Conservation (phyloP, 2,113 vertebrate species). For the Columba janthina region DNA sequence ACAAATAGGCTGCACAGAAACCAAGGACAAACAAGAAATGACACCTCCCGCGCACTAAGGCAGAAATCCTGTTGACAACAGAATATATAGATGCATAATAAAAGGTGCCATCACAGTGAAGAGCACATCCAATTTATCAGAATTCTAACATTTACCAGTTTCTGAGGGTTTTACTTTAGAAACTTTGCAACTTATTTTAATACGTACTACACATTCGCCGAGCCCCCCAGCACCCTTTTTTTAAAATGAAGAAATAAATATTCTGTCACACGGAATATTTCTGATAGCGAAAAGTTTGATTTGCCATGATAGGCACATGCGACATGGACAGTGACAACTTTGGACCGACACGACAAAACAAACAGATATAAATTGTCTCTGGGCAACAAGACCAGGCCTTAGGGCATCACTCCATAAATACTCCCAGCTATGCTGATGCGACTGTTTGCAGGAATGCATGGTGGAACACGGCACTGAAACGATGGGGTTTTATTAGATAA, state of each 20-base stretch:
- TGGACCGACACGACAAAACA: background rate
- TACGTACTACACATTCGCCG: fast-evolving
- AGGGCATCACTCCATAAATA: constrained; percentile 32
- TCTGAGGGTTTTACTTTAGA: background rate
- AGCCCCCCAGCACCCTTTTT: background rate
- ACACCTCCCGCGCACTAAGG: background rate
- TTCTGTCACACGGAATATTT: background rate
- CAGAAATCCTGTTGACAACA: background rate
- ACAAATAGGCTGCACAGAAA: background rate
- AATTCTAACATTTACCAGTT: background rate
- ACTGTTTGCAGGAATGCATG: background rate
- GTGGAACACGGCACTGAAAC: background rate
- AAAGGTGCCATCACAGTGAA: background rate
- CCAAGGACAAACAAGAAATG: background rate
- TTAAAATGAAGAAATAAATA: background rate
- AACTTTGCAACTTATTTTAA: background rate
- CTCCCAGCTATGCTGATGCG: constrained; percentile 23
- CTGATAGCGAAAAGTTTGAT: background rate
- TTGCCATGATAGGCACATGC: background rate
- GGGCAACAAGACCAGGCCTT: constrained; percentile 26
- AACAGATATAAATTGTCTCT: constrained; percentile 43
- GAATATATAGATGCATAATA: background rate
- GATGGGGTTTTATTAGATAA: background rate
- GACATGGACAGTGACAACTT: background rate
- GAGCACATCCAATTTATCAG: background rate